Evolutionary conservation across 1,140 invertebrate genomes (phyloP).

Genomic region (Coelopa frigida): DNA sequence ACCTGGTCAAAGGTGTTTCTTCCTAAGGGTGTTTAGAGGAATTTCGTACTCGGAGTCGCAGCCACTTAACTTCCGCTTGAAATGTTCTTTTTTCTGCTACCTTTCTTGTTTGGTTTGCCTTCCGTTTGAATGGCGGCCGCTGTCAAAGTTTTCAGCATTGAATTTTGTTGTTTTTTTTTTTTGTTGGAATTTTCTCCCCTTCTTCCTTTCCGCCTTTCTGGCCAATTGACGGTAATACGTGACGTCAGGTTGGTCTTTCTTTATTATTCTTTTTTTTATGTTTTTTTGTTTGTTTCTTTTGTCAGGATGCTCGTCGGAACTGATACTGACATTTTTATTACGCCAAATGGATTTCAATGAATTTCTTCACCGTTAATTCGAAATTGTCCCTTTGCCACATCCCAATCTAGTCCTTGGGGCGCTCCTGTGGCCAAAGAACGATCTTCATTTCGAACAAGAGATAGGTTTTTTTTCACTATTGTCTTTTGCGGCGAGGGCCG

Average conservation of each 20-base stretch:
- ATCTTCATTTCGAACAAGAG: too few relatives aligned
- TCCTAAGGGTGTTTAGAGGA: too few relatives aligned
- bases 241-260: slow-evolving; percentile 15
- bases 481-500: too few relatives aligned
- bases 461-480: too few relatives aligned
- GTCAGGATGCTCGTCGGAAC: not conserved
- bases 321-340: slow-evolving; percentile 15
- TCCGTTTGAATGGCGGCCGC: slow-evolving; percentile 38
- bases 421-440: too few relatives aligned
- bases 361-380: too few relatives aligned
- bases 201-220: not conserved
- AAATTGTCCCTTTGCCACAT: too few relatives aligned
- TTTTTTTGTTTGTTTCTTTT: not conserved
- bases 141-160: slow-evolving; percentile 16
- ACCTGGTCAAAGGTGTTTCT: too few relatives aligned
- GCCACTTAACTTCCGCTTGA: too few relatives aligned
- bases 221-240: slow-evolving; percentile 41
- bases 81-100: not conserved
- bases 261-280: not conserved
- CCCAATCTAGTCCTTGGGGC: too few relatives aligned
- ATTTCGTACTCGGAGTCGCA: too few relatives aligned
- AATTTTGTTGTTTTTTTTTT: slow-evolving; percentile 17
- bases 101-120: slow-evolving; percentile 21
- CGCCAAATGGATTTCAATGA: slow-evolving; percentile 3
- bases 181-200: not conserved